A percentile compares a stretch with the other conserved stretches of the same genome.
Evolutionary conservation across 1,140 invertebrate genomes (phyloP).

Genomic region (Heliconius hermathena): DNA sequence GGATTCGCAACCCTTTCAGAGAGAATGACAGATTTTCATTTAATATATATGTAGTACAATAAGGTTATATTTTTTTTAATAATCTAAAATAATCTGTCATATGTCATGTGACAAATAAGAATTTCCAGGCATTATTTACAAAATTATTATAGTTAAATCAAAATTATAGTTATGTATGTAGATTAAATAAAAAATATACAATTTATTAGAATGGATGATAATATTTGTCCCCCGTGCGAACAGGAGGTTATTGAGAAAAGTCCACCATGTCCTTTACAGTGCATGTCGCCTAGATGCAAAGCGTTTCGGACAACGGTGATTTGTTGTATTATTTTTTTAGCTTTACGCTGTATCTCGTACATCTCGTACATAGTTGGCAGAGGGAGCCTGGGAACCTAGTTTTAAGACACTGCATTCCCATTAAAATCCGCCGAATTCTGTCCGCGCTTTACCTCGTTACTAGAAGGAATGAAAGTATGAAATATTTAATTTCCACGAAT

Average conservation of each 20-base stretch:
- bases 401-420: no score
- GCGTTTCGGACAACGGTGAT: conserved; percentile 42
- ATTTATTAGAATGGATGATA: conserved; percentile 46
- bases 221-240: conserved; percentile 49
- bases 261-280: conserved; percentile 59
- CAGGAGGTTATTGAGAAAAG: conserved; percentile 48
- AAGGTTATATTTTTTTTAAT: no score
- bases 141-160: neutral
- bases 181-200: neutral
- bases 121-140: neutral
- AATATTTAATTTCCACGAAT: no score
- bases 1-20: no score
- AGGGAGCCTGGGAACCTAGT: no score
- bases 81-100: neutral
- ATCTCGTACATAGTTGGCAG: no score
- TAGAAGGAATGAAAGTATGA: no score
- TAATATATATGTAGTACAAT: no score
- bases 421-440: no score
- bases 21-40: no score
- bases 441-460: no score
- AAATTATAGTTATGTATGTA: neutral
- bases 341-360: no score
- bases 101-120: neutral
- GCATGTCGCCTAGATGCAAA: conserved; percentile 59
- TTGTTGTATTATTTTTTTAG: neutral